Evolutionary conservation across 2,888 invertebrate species (phyloP), one percentile per base, ranked within the genome.

Genomic region (Himalopsyche japonica): DNA sequence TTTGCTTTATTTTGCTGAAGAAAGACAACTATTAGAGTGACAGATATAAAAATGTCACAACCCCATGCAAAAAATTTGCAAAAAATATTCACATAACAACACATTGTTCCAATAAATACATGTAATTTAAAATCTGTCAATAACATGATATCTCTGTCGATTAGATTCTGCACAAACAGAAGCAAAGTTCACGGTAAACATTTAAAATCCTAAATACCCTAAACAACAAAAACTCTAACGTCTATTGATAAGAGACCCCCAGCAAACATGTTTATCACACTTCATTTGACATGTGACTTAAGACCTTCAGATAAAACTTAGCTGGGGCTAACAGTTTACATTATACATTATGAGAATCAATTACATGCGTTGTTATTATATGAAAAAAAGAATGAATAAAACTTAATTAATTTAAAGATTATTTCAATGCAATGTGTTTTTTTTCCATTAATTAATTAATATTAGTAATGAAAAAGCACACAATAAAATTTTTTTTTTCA

Each of bases 261-360:
- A 86, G 87, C 87, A 84, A 87, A 86, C 81, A 86, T 82, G 70
- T 84, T 86, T 86, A 84, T 85, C 84, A 81, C 57, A 20, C 77
- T 78, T 84, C 27, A 81, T 85, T 79, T 86, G 85, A 86, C 85
- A 83, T 83, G 34, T 83, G 86, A 86, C 84, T 80, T 82, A 48
- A 48, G 86, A 86, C 82, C 86, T 84, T 79, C 76, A 48, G 84
- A 84, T 84, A 86, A 83, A 84, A 32, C 79, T 70, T 18, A 32
- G 79, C 80, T 76, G 57, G 85, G 83, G 83, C 27, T 82, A 34
- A 70, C 76, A 57, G 20, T 57, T 20, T 57, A 24, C 24, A 57
- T 57, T 8, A 57, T 57, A 20, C n/a, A 8, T 57, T 57, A 57
- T 57, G 57, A n/a, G 57, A n/a, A 57, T 57, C 57, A 57, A 20